Evolutionary conservation across 1,140 invertebrate species (phyloP).

Genomic region (Rhysida immarginata): DNA sequence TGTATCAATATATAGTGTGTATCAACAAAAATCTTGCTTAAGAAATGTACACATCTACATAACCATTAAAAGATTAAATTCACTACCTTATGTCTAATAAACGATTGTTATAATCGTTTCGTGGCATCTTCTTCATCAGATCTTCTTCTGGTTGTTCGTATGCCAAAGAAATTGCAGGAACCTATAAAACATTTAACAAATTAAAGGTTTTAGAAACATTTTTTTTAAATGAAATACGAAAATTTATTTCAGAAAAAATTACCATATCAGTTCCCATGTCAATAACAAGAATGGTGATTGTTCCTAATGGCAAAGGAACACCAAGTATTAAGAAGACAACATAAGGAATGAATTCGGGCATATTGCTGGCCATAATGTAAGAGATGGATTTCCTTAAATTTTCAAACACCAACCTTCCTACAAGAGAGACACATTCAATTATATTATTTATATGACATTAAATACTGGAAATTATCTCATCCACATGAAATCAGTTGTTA

Average conservation of each 20-base stretch:
- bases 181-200: constrained; percentile 16
- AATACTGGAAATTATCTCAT: neutral
- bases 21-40: too few relatives aligned
- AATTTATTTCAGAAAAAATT: constrained; percentile 9
- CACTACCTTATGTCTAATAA: constrained; percentile 40
- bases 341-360: constrained; percentile 98
- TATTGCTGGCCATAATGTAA: constrained; percentile 97
- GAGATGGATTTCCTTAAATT: constrained; percentile 99
- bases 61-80: neutral
- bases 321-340: constrained; percentile 93
- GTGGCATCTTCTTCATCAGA: constrained; percentile 50
- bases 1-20: too few relatives aligned
- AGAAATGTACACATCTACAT: too few relatives aligned
- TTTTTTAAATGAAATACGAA: neutral
- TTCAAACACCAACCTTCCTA: constrained; percentile 88
- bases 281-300: constrained; percentile 98
- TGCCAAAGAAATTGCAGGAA: constrained; percentile 52
- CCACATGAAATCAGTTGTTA: neutral
- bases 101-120: constrained; percentile 45
- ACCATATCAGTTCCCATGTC: constrained; percentile 98
- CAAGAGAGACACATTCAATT: constrained; percentile 6
- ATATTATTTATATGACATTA: neutral
- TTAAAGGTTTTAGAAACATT: neutral
- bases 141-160: constrained; percentile 51
- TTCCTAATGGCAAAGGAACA: constrained; percentile 92